A percentile compares a stretch with the other conserved stretches of the same genome.
Evolutionary conservation across 2,797 vertebrate species (phyloP).

Genomic region (Pyrocephalus nanus): DNA sequence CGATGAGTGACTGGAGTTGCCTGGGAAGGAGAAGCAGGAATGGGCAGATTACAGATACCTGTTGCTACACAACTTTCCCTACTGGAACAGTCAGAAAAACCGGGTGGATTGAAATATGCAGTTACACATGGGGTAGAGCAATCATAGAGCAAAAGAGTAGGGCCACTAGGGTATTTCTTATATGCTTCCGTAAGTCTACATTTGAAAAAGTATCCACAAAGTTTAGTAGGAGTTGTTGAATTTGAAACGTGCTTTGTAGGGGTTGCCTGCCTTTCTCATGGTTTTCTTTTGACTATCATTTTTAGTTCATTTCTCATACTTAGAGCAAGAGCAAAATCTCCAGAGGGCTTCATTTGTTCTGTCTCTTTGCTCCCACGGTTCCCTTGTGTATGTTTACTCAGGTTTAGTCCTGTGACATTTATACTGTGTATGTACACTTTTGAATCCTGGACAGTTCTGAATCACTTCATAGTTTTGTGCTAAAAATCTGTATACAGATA

Average conservation of each 20-base stretch:
- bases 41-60: too few relatives aligned
- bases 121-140: rapidly evolving
- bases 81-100: neutral
- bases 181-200: neutral
- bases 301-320: neutral
- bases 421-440: neutral
- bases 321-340: neutral
- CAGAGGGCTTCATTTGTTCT: neutral
- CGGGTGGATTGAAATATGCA: rapidly evolving
- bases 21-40: neutral
- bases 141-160: neutral
- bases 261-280: neutral
- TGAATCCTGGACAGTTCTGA: neutral
- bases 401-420: neutral
- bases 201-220: neutral
- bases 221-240: neutral
- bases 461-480: neutral
- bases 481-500: neutral
- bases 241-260: neutral
- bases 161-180: neutral
- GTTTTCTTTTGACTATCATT: neutral
- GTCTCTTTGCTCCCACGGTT: rapidly evolving
- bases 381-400: neutral
- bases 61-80: neutral
- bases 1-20: neutral